A percentile compares a stretch with the other conserved stretches of the same genome.
Conservation (phyloP, 2,113 vertebrate genomes). For the Muntiacus muntjak region DNA sequence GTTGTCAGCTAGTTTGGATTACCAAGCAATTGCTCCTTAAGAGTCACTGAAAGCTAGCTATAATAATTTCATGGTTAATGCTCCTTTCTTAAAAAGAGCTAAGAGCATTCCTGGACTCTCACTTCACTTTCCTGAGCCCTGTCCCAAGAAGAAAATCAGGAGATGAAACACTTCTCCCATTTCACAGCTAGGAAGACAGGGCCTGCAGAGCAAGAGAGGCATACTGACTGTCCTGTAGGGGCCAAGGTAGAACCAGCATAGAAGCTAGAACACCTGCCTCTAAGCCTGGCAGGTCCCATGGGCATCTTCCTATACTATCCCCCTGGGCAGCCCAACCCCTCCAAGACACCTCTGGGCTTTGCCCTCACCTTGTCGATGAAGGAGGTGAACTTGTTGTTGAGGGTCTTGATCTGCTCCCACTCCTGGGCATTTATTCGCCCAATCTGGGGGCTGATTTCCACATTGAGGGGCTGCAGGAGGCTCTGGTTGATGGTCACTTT, state of each 20-base stretch:
- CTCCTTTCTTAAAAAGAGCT: not conserved
- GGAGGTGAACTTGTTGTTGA: conserved; percentile 80
- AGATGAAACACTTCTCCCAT: not conserved
- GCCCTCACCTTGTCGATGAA: conserved; percentile 82
- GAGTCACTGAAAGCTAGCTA: not conserved
- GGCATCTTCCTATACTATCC: not conserved
- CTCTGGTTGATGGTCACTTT: conserved; percentile 84
- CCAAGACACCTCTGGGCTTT: not conserved
- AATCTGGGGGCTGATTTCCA: conserved; percentile 86
- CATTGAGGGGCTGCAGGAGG: conserved; percentile 87
- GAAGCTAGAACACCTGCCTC: not conserved
- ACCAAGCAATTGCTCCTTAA: not conserved
- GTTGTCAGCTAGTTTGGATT: not conserved
- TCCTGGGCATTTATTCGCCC: conserved; percentile 79
- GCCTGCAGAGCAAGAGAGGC: not conserved
- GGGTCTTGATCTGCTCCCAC: conserved; percentile 79
- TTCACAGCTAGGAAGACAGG: not conserved
- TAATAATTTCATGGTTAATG: not conserved
- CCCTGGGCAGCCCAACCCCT: not conserved
- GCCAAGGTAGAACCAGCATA: not conserved
- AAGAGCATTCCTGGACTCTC: not conserved
- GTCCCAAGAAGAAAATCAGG: not conserved
- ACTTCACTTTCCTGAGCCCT: not conserved
- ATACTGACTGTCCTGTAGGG: not conserved
- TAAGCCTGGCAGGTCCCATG: not conserved